A percentile compares a stretch with the other conserved stretches of the same genome.
These are phyloP conservation scores for Rhadina sibilatrix DNA, from an alignment of 2,113 vertebrate species.

Conservation along the genomic window DNA sequence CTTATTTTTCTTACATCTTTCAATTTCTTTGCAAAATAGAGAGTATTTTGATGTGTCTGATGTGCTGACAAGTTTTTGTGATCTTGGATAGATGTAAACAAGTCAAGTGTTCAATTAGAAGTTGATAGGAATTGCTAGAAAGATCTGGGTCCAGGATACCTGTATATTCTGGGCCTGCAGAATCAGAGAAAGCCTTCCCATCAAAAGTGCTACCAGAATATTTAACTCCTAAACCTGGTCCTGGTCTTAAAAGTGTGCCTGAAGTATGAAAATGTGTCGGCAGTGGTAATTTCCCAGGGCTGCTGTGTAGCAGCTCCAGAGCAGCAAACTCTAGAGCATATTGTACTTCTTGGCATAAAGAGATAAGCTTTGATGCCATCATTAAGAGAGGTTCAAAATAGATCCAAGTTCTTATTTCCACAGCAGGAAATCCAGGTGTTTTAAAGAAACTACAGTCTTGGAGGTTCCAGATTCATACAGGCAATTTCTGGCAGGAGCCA, in stretches of 20 bases:
- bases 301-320: background rate
- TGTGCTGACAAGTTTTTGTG: background rate
- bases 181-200: background rate
- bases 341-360: background rate
- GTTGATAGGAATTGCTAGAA: background rate
- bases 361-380: background rate
- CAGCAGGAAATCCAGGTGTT: background rate
- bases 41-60: background rate
- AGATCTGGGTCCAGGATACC: accelerated
- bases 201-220: background rate
- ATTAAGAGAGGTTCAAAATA: background rate
- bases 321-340: background rate
- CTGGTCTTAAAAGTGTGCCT: background rate
- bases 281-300: background rate
- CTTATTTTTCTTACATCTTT: background rate
- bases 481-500: background rate
- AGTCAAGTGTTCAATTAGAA: background rate
- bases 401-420: background rate
- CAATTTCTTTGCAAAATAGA: background rate
- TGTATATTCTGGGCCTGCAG: background rate
- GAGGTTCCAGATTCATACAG: background rate
- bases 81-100: background rate
- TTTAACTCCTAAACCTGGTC: background rate
- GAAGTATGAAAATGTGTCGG: background rate
- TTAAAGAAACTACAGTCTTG: background rate